Base-by-base conservation (phyloP, 1,140 invertebrate genomes). In the Mizuhopecten yessoensis region DNA sequence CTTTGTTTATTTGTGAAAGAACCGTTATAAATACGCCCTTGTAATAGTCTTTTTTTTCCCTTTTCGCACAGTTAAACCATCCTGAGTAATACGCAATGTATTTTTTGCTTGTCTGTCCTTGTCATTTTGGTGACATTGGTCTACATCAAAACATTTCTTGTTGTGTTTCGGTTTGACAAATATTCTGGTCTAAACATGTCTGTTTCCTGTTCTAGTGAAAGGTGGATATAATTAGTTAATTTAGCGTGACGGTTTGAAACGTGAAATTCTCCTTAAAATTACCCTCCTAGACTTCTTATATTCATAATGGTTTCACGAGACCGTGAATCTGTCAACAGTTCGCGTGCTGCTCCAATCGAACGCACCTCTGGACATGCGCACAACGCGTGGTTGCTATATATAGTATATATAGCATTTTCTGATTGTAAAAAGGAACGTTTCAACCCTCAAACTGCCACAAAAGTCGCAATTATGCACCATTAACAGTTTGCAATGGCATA, bases 181-280 rank as follows among this genome's bases (percentile, higher is more conserved):
- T 75, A 75, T 75, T 75, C 57, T 75, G 57, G 57, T 75, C 57
- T 75, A 75, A 75, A 75, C 57, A 75, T 29, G 57, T 75, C 57
- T 75, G 57, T 75, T 75, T 75, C 57, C 57, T 75, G 57, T 75
- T 75, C 57, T 29, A 75, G n/a, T 75, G 57, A 75, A 75, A 75
- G 57, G 57, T 75, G 57, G 57, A 13, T 75, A 29, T 75, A 75
- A 75, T 75, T 75, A 75, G 57, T 1, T 29, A 75, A 75, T 75
- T 75, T 75, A 75, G 57, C 57, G 57, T 75, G 57, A 75, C 57
- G 57, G 57, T 75, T 75, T 75, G 57, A 75, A 75, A 75, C 29
- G 57, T 75, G 57, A 75, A 75, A 75, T 75, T 75, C 57, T 75
- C 57, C 57, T 75, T 75, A 75, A 75, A 75, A 75, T 75, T 75